Conservation (phyloP, 2,113 vertebrate genomes). For the Pipa parva region DNA sequence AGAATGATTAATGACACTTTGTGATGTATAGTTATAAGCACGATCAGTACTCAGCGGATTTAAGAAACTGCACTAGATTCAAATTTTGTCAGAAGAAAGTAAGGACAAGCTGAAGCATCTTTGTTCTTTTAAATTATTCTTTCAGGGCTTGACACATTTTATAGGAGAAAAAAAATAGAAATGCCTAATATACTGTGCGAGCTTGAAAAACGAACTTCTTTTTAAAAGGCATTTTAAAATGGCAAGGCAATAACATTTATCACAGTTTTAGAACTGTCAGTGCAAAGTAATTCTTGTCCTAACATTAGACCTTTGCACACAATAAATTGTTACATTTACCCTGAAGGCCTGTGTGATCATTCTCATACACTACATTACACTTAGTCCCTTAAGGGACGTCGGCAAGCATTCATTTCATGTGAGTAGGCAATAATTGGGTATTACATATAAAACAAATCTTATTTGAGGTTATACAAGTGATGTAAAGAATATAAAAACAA, state of each 20-base stretch:
- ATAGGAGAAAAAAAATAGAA: slow-evolving; percentile 18
- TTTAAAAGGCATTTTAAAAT: not conserved
- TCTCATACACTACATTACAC: slow-evolving; percentile 31
- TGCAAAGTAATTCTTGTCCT: slow-evolving; percentile 41
- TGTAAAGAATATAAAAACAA: not conserved
- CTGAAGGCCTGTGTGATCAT: slow-evolving; percentile 39
- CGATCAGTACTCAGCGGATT: slow-evolving; percentile 48
- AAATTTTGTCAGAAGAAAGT: slow-evolving; percentile 32
- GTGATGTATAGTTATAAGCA: slow-evolving; percentile 54
- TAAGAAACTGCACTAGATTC: slow-evolving; percentile 41
- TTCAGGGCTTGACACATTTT: slow-evolving; percentile 33
- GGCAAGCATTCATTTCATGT: slow-evolving; percentile 18
- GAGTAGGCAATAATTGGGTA: slow-evolving; percentile 15
- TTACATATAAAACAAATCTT: slow-evolving; percentile 5
- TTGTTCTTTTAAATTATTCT: slow-evolving; percentile 39
- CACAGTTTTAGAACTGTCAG: slow-evolving; percentile 41
- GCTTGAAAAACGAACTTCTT: slow-evolving; percentile 22
- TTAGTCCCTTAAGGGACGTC: slow-evolving; percentile 20
- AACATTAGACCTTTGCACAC: slow-evolving; percentile 42
- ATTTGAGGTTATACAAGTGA: not conserved
- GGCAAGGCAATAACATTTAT: slow-evolving; percentile 36
- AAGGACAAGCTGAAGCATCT: slow-evolving; percentile 45
- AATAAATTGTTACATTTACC: slow-evolving; percentile 43
- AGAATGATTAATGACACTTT: slow-evolving; percentile 58
- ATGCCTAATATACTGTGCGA: slow-evolving; percentile 13